Conservation (phyloP, 2,888 invertebrate species). For the Creontiades dilutus region DNA sequence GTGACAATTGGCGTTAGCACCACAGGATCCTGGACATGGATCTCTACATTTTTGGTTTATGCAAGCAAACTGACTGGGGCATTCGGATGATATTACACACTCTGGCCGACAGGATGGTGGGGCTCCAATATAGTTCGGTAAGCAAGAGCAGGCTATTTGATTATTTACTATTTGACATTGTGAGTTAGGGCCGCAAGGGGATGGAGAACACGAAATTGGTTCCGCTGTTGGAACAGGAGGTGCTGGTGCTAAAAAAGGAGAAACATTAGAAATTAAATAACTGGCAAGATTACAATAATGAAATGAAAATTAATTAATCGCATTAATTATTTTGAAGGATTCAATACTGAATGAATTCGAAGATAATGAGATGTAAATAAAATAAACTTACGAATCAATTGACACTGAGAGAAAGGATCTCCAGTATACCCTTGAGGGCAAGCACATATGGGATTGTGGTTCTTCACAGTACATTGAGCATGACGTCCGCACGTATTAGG, state of each 20-base stretch:
- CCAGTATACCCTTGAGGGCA: slow-evolving; percentile 92
- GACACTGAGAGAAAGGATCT: slow-evolving; percentile 90
- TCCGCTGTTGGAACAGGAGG: slow-evolving; percentile 80
- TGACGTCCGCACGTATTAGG: slow-evolving; percentile 92
- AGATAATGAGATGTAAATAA: background rate
- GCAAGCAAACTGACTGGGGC: slow-evolving; percentile 90
- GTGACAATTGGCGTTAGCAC: slow-evolving; percentile 89
- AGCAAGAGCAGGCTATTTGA: slow-evolving; percentile 89
- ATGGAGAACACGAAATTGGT: slow-evolving; percentile 86
- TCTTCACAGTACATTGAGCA: slow-evolving; percentile 89
- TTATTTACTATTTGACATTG: slow-evolving; percentile 88
- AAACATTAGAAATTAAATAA: background rate
- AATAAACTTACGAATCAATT: slow-evolving; percentile 74
- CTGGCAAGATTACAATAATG: no score
- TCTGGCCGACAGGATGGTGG: slow-evolving; percentile 91
- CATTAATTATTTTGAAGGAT: no score
- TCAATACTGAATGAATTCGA: no score
- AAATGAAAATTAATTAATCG: no score
- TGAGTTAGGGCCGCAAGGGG: slow-evolving; percentile 93
- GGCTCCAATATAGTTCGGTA: slow-evolving; percentile 87
- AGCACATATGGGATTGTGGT: slow-evolving; percentile 92
- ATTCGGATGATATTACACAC: slow-evolving; percentile 92
- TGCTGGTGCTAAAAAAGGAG: slow-evolving; percentile 73
- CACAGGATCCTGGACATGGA: slow-evolving; percentile 93
- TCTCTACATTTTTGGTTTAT: slow-evolving; percentile 91